Evolutionary conservation across 2,113 vertebrate genomes (phyloP), one percentile per base, ranked within the genome.

Genomic region (Phocoena sinus): DNA sequence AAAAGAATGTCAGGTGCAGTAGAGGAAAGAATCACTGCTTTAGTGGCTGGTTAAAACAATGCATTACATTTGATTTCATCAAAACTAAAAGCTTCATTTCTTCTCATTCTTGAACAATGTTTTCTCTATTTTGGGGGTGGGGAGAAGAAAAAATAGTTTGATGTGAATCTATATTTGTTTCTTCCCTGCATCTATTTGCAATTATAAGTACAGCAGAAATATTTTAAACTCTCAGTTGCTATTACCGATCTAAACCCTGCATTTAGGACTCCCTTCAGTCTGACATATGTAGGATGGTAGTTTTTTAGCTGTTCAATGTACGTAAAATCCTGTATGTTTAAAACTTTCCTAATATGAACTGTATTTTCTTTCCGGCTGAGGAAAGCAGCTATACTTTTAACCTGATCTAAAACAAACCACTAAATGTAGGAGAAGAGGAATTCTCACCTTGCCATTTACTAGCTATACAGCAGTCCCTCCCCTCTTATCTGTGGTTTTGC

Each of bases 41-140:
- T 97, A 82, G 88, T 83, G 96, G 92, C 50, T 91, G 73, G 94
- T 98, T 96, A 96, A 98, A 97, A 98, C 98, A 97, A 97, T 79
- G 92, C 17, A 81, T 91, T n/a, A 84, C 63, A 68, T 97, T 89
- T 96, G 28, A 36, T 85, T 97, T 97, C 71, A 87, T 90, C 67
- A n/a, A 70, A 47, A 4, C 36, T 36, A 91, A 96, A 91, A 96
- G 15, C 36, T 89, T 91, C 26, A 41, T 85, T 93, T 92, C 36
- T 82, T 96, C 58, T 86, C 33, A 36, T 56, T 96, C 85, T 80
- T 53, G 8, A 93, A 87, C 82, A 76, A 33, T 23, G 6, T 38
- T 80, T 77, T 84, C 14, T 92, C 26, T 76, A 8, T 92, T 77
- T 88, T 47, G 60, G 33, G 36, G 5, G 8, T 86, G 80, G 36